phyloP scores from a whole-genome alignment of 1,140 invertebrate genomes.

The Penaeus vannamei region DNA sequence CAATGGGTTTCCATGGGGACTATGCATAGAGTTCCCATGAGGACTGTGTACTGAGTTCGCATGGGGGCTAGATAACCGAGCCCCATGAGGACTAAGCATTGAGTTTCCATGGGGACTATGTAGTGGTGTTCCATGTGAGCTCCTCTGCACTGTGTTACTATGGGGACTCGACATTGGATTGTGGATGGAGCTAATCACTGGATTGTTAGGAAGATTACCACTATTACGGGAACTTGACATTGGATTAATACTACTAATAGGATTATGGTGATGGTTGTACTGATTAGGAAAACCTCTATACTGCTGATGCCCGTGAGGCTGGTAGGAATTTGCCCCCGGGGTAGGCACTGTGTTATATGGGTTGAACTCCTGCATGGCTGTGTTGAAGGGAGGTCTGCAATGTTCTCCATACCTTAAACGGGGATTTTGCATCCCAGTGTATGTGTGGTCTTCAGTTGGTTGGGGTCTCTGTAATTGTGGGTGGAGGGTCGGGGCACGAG shows the following conservation, averaged over 20 bases:
- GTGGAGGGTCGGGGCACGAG: slow-evolving; percentile 46
- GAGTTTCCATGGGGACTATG: slow-evolving; percentile 24
- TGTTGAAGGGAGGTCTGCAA: slow-evolving; percentile 52
- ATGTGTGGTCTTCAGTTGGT: slow-evolving; percentile 55
- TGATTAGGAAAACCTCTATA: slow-evolving; percentile 35
- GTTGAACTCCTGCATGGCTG: slow-evolving; percentile 58
- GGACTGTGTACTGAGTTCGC: slow-evolving; percentile 46
- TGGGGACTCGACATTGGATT: slow-evolving; percentile 58
- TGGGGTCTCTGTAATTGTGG: slow-evolving; percentile 49
- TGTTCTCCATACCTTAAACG: slow-evolving; percentile 41
- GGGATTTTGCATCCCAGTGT: slow-evolving; percentile 32
- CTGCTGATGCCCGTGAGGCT: slow-evolving; percentile 46
- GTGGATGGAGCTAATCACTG: slow-evolving; percentile 51
- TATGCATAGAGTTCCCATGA: slow-evolving; percentile 51
- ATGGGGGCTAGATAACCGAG: slow-evolving; percentile 21
- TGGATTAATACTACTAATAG: no score
- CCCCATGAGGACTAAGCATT: slow-evolving; percentile 1
- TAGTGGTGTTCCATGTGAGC: slow-evolving; percentile 36
- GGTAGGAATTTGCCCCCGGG: slow-evolving; percentile 31
- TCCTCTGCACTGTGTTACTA: slow-evolving; percentile 56
- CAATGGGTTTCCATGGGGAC: slow-evolving; percentile 48
- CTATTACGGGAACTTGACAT: slow-evolving; percentile 39
- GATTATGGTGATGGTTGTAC: slow-evolving; percentile 29
- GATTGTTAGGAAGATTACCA: slow-evolving; percentile 41
- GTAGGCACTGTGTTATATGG: slow-evolving; percentile 45